phyloP scores from a whole-genome alignment of 1,140 invertebrate genomes.

The Thalassaphorura encarpata region DNA sequence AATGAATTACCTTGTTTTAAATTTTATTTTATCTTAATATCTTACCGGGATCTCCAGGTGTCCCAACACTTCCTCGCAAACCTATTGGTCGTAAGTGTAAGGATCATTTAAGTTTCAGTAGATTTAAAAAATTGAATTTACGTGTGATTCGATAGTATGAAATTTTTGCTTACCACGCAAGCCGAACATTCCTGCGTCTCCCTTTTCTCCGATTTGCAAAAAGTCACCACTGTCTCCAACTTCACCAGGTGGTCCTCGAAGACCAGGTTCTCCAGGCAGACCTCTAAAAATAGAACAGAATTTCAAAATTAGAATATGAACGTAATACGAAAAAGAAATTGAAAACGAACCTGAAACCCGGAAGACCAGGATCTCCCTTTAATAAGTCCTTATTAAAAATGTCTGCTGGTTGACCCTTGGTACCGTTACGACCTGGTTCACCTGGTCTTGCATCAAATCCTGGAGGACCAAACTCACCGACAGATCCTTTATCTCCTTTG shows the following conservation, averaged over 20 bases:
- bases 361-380: constrained; percentile 15
- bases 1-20: background rate
- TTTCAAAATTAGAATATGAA: background rate
- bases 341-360: constrained; percentile 9
- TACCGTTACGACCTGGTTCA: constrained; percentile 13
- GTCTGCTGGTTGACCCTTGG: constrained; percentile 22
- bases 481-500: background rate
- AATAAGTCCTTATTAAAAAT: constrained; percentile 7
- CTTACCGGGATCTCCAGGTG: background rate
- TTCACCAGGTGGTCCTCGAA: background rate
- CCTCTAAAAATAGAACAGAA: background rate
- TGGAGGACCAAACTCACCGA: constrained; percentile 14
- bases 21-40: background rate
- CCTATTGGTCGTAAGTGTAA: background rate
- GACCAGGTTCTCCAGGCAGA: background rate
- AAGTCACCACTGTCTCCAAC: background rate
- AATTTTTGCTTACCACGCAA: background rate
- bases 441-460: constrained; percentile 20
- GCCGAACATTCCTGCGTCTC: background rate
- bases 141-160: background rate
- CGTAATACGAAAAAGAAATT: constrained; percentile 1
- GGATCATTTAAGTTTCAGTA: no score
- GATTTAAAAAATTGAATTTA: no score
- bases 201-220: background rate
- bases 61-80: background rate